Conservation (phyloP, 2,797 vertebrate species). For the Gadopsis bispinosus region DNA sequence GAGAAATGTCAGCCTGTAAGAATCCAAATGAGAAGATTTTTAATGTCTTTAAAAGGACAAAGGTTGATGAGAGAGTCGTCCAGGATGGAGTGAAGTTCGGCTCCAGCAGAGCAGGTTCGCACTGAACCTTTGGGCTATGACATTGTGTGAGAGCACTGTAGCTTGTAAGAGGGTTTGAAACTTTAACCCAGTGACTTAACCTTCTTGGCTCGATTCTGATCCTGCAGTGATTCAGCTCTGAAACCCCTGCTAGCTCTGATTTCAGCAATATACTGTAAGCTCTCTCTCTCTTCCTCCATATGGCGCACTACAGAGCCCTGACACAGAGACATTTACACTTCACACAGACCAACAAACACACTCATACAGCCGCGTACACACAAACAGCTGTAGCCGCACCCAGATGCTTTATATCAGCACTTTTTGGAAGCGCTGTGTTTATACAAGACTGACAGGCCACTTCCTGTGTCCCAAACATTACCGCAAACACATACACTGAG, state of each 20-base stretch:
- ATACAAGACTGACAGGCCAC: constrained; percentile 74
- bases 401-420: constrained; percentile 81
- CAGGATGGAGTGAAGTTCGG: too few relatives aligned
- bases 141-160: constrained; percentile 65
- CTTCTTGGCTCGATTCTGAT: constrained; percentile 76
- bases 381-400: constrained; percentile 67
- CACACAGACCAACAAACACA: constrained; percentile 49
- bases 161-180: constrained; percentile 74
- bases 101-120: constrained; percentile 39
- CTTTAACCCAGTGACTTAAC: constrained; percentile 80
- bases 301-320: constrained; percentile 25
- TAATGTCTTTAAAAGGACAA: constrained; percentile 13
- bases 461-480: constrained; percentile 78
- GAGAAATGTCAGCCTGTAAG: constrained; percentile 4
- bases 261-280: constrained; percentile 53
- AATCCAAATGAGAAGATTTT: not conserved
- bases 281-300: constrained; percentile 35
- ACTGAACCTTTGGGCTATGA: constrained; percentile 34
- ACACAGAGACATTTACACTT: constrained; percentile 27
- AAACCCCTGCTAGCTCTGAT: constrained; percentile 63
- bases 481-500: constrained; percentile 26
- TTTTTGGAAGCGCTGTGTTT: constrained; percentile 77
- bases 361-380: constrained; percentile 31
- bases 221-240: constrained; percentile 75
- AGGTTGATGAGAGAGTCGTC: constrained; percentile 19